Evolutionary conservation across 2,113 vertebrate species (phyloP).

Genomic region (Columbina picui): DNA sequence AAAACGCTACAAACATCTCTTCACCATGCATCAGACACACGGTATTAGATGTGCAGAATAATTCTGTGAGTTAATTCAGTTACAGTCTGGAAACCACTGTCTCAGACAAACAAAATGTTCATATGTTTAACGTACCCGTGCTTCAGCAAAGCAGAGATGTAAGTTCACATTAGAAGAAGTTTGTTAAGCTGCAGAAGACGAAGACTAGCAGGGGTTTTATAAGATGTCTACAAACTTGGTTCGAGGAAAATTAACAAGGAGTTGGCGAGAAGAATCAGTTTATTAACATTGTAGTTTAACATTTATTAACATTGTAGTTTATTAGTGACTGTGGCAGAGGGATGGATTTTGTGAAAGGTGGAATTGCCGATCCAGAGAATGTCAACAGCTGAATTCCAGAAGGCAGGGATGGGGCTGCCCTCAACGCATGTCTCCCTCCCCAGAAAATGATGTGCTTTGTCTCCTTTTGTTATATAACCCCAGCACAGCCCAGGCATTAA

Average conservation of each 20-base stretch:
- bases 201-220: neutral
- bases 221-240: neutral
- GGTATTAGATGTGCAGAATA: neutral
- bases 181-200: neutral
- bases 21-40: neutral
- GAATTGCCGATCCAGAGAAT: neutral
- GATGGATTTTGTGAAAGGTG: neutral
- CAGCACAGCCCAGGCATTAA: neutral
- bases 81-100: neutral
- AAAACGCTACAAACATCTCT: neutral
- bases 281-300: rapidly evolving
- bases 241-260: neutral
- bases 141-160: neutral
- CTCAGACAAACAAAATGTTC: neutral
- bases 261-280: neutral
- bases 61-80: neutral
- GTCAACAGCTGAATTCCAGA: neutral
- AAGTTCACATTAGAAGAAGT: neutral
- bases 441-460: neutral
- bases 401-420: neutral
- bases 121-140: neutral
- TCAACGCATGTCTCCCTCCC: neutral
- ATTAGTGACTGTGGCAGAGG: rapidly evolving
- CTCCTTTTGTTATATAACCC: neutral
- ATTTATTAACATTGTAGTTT: rapidly evolving